Evolutionary conservation across 92 coral and sea anemone genomes (phyloP).

Genomic region (Hydrozoanthus gracilis): DNA sequence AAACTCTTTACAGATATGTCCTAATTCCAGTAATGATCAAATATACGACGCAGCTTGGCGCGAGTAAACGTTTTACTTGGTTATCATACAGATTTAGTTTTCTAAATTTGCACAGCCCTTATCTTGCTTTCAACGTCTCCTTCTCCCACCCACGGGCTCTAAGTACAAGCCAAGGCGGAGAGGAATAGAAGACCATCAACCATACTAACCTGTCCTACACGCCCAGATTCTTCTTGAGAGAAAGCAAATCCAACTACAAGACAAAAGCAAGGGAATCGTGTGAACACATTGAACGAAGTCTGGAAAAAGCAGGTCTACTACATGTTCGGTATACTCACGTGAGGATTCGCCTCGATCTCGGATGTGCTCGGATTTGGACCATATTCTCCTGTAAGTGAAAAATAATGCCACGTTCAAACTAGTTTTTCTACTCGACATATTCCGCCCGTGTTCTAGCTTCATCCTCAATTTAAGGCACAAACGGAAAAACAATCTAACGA

Average conservation of each 20-base stretch:
- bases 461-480: too few relatives aligned
- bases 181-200: not conserved
- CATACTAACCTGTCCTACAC: constrained; percentile 85
- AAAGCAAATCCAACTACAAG: constrained; percentile 94
- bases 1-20: too few relatives aligned
- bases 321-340: constrained; percentile 62
- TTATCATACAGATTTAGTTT: too few relatives aligned
- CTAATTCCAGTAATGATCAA: too few relatives aligned
- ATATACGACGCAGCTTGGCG: too few relatives aligned
- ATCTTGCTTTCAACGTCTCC: too few relatives aligned
- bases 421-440: not conserved
- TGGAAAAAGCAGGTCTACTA: not conserved
- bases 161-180: too few relatives aligned
- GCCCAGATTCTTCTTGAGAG: constrained; percentile 97
- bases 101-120: too few relatives aligned
- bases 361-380: constrained; percentile 83
- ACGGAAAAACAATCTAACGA: too few relatives aligned
- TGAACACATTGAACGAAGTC: not conserved
- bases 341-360: constrained; percentile 81
- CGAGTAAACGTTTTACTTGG: too few relatives aligned
- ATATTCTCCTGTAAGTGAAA: constrained; percentile 63
- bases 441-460: too few relatives aligned
- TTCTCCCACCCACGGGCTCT: too few relatives aligned
- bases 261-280: not conserved
- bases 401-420: not conserved